Conservation (phyloP, 2,113 vertebrate genomes). For the Lathamus discolor region DNA sequence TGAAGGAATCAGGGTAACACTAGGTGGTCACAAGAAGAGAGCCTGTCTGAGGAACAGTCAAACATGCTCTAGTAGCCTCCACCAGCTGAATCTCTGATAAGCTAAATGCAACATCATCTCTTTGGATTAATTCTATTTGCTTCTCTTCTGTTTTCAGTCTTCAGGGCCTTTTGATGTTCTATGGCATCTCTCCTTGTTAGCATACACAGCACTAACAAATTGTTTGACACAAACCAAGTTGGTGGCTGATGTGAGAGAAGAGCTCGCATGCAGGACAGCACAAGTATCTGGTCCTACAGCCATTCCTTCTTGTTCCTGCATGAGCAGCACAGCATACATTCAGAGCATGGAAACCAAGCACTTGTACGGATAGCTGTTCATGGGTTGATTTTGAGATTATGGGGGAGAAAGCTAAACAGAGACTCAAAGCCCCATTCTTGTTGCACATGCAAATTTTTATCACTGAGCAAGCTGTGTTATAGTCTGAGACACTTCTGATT, state of each 20-base stretch:
- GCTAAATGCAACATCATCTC: background rate
- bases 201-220: background rate
- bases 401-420: background rate
- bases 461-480: background rate
- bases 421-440: background rate
- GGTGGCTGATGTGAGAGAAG: background rate
- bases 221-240: background rate
- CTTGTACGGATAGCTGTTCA: background rate
- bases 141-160: background rate
- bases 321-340: background rate
- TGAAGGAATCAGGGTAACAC: background rate
- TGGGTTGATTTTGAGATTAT: background rate
- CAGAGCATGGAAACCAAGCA: background rate
- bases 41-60: background rate
- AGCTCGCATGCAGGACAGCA: background rate
- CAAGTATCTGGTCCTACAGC: background rate
- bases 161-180: background rate
- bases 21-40: background rate
- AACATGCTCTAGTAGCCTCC: background rate
- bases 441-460: constrained; percentile 1
- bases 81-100: background rate
- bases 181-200: background rate
- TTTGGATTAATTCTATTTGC: background rate
- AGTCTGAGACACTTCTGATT: background rate
- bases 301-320: background rate